These are phyloP conservation scores for Aspidiotus rigidus DNA, from an alignment of 2,888 invertebrate species.

Conservation along the genomic window DNA sequence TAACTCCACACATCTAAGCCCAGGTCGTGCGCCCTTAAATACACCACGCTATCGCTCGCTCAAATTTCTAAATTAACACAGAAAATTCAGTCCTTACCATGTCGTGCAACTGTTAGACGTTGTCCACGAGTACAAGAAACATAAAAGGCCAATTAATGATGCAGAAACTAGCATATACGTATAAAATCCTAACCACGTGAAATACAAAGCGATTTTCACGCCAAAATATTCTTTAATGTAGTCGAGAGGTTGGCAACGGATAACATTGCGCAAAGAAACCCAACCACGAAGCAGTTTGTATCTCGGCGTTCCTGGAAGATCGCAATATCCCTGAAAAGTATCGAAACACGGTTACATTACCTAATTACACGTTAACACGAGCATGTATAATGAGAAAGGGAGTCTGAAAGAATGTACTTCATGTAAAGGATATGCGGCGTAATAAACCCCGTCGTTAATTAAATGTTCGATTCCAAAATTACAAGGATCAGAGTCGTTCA, in stretches of 20 bases:
- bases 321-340: conserved; percentile 41
- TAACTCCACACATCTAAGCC: too few relatives aligned
- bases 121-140: conserved; percentile 25
- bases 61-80: neutral
- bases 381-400: neutral
- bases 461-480: conserved; percentile 55
- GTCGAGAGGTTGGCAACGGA: conserved; percentile 51
- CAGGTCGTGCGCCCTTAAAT: too few relatives aligned
- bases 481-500: conserved; percentile 56
- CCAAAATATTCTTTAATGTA: conserved; percentile 52
- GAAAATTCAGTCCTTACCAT: conserved; percentile 22
- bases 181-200: conserved; percentile 53
- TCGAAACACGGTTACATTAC: neutral
- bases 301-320: conserved; percentile 41
- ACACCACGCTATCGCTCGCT: too few relatives aligned
- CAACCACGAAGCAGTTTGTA: conserved; percentile 49
- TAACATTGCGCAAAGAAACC: conserved; percentile 49
- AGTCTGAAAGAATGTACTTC: conserved; percentile 44
- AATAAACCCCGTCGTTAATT: conserved; percentile 47
- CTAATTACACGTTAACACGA: neutral
- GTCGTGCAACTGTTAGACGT: conserved; percentile 4
- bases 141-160: conserved; percentile 46
- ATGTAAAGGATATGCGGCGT: conserved; percentile 50
- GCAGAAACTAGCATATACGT: conserved; percentile 52
- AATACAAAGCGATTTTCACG: conserved; percentile 52